Evolutionary conservation across 2,113 vertebrate species (phyloP).

Genomic region (Halcyon malimbica): DNA sequence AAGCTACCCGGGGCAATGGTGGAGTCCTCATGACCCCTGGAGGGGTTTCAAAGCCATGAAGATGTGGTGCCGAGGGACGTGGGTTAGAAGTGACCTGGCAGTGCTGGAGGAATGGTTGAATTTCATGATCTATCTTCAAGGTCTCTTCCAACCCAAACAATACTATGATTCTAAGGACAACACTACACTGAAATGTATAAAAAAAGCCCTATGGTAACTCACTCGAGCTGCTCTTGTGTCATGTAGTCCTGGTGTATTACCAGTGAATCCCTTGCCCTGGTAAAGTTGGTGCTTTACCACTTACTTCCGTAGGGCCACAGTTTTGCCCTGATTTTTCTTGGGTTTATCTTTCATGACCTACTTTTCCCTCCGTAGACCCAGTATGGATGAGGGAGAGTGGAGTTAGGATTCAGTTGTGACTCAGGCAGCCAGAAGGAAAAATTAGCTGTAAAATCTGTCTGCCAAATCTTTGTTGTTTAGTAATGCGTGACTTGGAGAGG

Average conservation of each 20-base stretch:
- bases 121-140: background rate
- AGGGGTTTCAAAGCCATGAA: background rate
- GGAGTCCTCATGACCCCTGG: background rate
- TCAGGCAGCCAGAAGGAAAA: conserved; percentile 47
- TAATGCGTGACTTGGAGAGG: conserved; percentile 41
- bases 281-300: background rate
- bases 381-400: background rate
- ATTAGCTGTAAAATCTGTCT: conserved; percentile 61
- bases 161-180: background rate
- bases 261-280: background rate
- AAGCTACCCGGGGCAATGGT: background rate
- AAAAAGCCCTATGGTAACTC: background rate
- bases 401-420: conserved; percentile 51
- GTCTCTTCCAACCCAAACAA: background rate
- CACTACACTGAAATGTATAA: fast-evolving
- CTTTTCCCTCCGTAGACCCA: conserved; percentile 24
- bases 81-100: background rate
- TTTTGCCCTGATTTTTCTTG: background rate
- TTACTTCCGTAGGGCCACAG: background rate
- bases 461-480: conserved; percentile 64
- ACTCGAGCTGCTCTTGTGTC: fast-evolving
- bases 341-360: conserved; percentile 38
- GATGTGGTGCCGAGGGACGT: background rate
- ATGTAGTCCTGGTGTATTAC: background rate
- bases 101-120: background rate